Evolutionary conservation across 2,113 vertebrate genomes (phyloP).

Genomic region (Cyanoramphus novaezelandiae): DNA sequence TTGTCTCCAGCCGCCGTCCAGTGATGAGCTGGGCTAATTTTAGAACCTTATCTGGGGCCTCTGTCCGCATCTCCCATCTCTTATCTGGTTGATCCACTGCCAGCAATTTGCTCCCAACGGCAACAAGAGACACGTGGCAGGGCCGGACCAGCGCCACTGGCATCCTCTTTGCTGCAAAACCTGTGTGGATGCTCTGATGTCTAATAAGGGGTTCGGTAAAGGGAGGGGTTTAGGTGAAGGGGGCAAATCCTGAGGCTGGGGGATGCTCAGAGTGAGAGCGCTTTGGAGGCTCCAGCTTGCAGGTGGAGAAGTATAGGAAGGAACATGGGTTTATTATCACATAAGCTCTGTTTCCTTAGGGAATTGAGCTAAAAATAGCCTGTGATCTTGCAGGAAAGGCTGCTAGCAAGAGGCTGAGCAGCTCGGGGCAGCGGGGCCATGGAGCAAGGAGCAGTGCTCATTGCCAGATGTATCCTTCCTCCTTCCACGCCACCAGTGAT

Average conservation of each 20-base stretch:
- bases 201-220: not conserved
- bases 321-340: not conserved
- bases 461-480: not conserved
- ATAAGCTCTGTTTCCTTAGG: not conserved
- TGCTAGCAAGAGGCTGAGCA: not conserved
- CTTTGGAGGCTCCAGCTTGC: not conserved
- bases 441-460: not conserved
- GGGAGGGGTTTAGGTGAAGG: not conserved
- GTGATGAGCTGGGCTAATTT: not conserved
- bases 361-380: not conserved
- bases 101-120: slow-evolving; percentile 24
- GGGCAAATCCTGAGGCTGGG: not conserved
- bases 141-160: fast-evolving
- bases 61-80: not conserved
- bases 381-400: not conserved
- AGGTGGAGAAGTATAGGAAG: not conserved
- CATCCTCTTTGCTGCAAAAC: not conserved
- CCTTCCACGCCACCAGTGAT: not conserved
- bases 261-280: fast-evolving
- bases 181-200: not conserved
- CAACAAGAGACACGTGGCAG: not conserved
- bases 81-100: not conserved
- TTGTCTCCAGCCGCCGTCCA: fast-evolving
- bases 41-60: not conserved
- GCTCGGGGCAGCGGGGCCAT: not conserved